A percentile compares a stretch with the other conserved stretches of the same genome.
Evolutionary conservation across 2,113 vertebrate species (phyloP).

Genomic region (Ciconia stormi): DNA sequence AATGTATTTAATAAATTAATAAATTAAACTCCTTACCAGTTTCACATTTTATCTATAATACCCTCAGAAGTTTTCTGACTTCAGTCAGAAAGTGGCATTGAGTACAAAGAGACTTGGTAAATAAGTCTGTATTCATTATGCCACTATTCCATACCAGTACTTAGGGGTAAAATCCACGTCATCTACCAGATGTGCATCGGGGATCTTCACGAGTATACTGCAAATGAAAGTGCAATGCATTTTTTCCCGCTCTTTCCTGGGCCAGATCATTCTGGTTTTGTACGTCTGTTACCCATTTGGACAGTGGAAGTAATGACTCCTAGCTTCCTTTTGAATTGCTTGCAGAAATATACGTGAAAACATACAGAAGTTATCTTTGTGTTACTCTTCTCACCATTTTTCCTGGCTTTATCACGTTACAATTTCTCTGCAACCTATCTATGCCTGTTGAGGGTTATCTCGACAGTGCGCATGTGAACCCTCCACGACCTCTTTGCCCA

Average conservation of each 20-base stretch:
- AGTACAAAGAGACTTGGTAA: not conserved
- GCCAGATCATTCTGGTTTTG: not conserved
- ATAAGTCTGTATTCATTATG: not conserved
- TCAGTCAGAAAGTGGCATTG: not conserved
- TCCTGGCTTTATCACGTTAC: not conserved
- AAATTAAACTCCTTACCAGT: not conserved
- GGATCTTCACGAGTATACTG: fast-evolving
- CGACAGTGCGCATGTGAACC: fast-evolving
- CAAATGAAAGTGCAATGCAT: not conserved
- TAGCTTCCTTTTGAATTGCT: not conserved
- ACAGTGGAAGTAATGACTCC: not conserved
- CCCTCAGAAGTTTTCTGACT: not conserved
- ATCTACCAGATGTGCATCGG: not conserved
- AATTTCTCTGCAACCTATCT: not conserved
- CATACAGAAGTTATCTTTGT: not conserved
- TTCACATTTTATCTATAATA: not conserved
- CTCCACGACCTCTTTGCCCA: not conserved
- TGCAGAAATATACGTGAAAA: not conserved
- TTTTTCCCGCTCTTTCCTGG: not conserved
- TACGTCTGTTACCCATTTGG: not conserved
- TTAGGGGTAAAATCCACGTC: not conserved
- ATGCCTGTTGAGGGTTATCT: not conserved
- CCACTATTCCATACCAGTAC: not conserved
- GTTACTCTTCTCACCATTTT: not conserved
- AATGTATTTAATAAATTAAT: too few relatives aligned